These are phyloP conservation scores for Clunio marinus DNA, from an alignment of 2,888 invertebrate genomes.

Conservation along the genomic window DNA sequence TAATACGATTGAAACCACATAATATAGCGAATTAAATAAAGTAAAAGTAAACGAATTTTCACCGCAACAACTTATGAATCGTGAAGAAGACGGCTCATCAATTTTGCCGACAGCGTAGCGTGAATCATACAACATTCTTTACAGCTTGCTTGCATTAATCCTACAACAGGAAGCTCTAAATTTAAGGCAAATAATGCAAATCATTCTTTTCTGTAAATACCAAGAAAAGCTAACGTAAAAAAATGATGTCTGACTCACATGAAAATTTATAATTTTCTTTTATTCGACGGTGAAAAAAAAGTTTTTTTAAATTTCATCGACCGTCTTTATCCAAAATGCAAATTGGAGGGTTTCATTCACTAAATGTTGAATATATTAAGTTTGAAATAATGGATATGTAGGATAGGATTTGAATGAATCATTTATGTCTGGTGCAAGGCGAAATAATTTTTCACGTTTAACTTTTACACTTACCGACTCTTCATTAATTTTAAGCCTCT, in stretches of 20 bases:
- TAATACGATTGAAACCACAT: too few relatives aligned
- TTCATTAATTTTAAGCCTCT: too few relatives aligned
- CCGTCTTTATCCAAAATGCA: slow-evolving; percentile 29
- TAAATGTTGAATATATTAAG: slow-evolving; percentile 19
- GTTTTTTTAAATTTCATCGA: neutral
- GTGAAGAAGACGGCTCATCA: too few relatives aligned
- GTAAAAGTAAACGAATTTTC: too few relatives aligned
- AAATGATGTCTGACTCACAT: slow-evolving; percentile 18
- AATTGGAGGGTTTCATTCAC: slow-evolving; percentile 26
- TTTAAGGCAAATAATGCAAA: slow-evolving; percentile 28
- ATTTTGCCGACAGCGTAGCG: slow-evolving; percentile 14
- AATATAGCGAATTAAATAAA: too few relatives aligned
- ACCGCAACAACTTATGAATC: too few relatives aligned
- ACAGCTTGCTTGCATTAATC: slow-evolving; percentile 16
- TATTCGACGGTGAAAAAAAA: too few relatives aligned
- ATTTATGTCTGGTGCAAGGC: slow-evolving; percentile 12
- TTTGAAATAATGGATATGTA: slow-evolving; percentile 12
- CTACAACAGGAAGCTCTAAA: slow-evolving; percentile 16
- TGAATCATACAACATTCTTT: slow-evolving; percentile 17
- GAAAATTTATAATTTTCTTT: slow-evolving; percentile 3
- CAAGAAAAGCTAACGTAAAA: neutral
- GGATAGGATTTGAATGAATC: neutral
- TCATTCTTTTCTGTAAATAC: slow-evolving; percentile 13
- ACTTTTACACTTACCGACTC: too few relatives aligned
- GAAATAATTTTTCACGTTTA: too few relatives aligned